Base-by-base conservation (phyloP, 2,797 vertebrate genomes). In the Falco novaeseelandiae region DNA sequence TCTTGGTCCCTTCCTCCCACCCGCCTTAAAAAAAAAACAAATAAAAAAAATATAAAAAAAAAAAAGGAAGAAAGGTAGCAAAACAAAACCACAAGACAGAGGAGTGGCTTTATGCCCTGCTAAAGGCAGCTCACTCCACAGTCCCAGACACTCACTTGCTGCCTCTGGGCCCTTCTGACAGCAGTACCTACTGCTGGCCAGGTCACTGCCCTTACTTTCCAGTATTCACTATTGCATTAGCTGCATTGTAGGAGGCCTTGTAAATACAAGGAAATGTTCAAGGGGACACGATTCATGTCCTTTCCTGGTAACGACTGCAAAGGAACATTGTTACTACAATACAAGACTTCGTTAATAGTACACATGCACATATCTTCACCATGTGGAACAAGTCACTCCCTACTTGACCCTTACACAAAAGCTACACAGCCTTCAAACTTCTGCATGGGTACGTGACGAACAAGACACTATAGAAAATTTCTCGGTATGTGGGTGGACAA, bases 381-480 rank as follows among this genome's bases (percentile, higher is more conserved):
- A 0, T 8, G 10, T 5, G 9, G 40, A 83, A 23, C 10, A 51
- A 36, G n/a, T 55, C 21, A 8, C 7, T 25, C 3, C 0, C 14
- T 59, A 40, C 32, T 81, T 83, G 8, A 11, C 36, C 1, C 0
- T 54, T 74, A 55, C 6, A 55, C 5, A 54, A 55, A 84, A 84
- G 58, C 58, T 14, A 52, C 4, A 48, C 6, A 52, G 14, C 4
- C 44, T 86, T 88, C 57, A 62, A 4, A 29, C 4, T 57, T 80
- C 34, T 66, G 29, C 2, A 2, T 46, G 54, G 15, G 34, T 29
- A 23, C 8, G 29, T 9, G 9, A 11, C 27, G 26, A 61, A 22
- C 23, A 84, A 63, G 17, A 51, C 1, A 3, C 21, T 69, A 29
- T 3, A 30, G 58, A 66, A 73, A 72, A 65, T 23, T 30, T 86